Conservation (phyloP, 92 coral and sea anemone genomes). For the Paragorgia papillata region DNA sequence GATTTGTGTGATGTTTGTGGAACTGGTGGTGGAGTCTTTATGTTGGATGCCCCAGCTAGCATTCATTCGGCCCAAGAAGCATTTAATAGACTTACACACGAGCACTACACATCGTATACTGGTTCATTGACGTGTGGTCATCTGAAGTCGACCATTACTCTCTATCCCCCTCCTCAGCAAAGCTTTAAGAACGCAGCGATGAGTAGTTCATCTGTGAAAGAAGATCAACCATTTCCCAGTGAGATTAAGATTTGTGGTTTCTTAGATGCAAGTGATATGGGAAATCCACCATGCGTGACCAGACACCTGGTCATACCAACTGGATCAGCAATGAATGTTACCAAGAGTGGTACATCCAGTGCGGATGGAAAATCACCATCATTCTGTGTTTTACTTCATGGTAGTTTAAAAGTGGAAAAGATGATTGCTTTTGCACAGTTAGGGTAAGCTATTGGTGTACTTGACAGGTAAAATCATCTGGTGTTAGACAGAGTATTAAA, state of each 20-base stretch:
- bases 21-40: constrained; percentile 89
- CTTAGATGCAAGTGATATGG: constrained; percentile 75
- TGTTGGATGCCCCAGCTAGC: constrained; percentile 75
- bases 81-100: constrained; percentile 83
- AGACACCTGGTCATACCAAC: constrained; percentile 89
- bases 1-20: constrained; percentile 86
- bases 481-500: no score
- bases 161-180: constrained; percentile 92
- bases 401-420: constrained; percentile 94
- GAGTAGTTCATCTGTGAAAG: constrained; percentile 57
- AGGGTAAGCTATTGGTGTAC: constrained; percentile 78
- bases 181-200: constrained; percentile 54
- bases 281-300: constrained; percentile 83
- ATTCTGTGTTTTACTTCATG: constrained; percentile 96
- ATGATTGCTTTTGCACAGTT: constrained; percentile 94
- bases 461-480: background rate
- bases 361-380: constrained; percentile 88
- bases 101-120: constrained; percentile 75
- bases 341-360: constrained; percentile 42
- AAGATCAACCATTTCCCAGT: constrained; percentile 79
- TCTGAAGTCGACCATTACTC: constrained; percentile 74
- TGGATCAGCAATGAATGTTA: constrained; percentile 27
- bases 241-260: constrained; percentile 93
- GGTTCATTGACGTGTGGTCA: constrained; percentile 88
- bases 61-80: constrained; percentile 85